A percentile compares a stretch with the other conserved stretches of the same genome.
Evolutionary conservation across 1,140 invertebrate genomes (phyloP).

Genomic region (Manduca sexta): DNA sequence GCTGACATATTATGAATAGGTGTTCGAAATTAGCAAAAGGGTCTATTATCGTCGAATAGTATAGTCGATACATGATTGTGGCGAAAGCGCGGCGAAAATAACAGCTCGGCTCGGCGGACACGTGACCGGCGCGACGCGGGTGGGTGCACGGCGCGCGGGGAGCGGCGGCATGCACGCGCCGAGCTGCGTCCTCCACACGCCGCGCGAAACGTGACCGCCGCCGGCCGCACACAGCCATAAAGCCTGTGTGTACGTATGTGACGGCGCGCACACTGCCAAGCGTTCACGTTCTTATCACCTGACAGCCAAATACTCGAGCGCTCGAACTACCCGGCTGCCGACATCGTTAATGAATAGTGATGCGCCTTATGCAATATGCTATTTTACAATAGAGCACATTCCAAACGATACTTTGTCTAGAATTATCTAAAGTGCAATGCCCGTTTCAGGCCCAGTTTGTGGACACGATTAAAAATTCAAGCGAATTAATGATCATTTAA

Average conservation of each 20-base stretch:
- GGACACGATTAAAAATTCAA: too few relatives aligned
- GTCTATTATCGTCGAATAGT: too few relatives aligned
- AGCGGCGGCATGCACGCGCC: constrained; percentile 40
- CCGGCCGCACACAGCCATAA: constrained; percentile 27
- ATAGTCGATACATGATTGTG: constrained; percentile 8
- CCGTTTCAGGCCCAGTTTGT: too few relatives aligned
- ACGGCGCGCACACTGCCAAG: constrained; percentile 7
- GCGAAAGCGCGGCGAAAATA: constrained; percentile 54
- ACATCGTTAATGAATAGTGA: too few relatives aligned
- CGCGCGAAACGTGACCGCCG: constrained; percentile 59
- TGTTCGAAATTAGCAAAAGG: too few relatives aligned
- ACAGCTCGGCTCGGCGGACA: constrained; percentile 35
- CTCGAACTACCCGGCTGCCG: too few relatives aligned
- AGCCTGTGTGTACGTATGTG: constrained; percentile 5
- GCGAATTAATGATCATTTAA: too few relatives aligned
- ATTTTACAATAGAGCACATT: too few relatives aligned
- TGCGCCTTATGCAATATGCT: too few relatives aligned
- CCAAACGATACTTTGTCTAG: too few relatives aligned
- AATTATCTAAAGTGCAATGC: too few relatives aligned
- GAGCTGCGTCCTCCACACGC: constrained; percentile 47
- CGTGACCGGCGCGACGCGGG: constrained; percentile 27
- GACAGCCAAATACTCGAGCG: constrained; percentile 7
- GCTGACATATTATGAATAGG: too few relatives aligned
- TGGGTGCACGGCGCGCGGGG: constrained; percentile 5
- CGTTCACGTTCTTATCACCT: constrained; percentile 40